phyloP scores from a whole-genome alignment of 2,888 invertebrate genomes.

The Agrochola circellaris region DNA sequence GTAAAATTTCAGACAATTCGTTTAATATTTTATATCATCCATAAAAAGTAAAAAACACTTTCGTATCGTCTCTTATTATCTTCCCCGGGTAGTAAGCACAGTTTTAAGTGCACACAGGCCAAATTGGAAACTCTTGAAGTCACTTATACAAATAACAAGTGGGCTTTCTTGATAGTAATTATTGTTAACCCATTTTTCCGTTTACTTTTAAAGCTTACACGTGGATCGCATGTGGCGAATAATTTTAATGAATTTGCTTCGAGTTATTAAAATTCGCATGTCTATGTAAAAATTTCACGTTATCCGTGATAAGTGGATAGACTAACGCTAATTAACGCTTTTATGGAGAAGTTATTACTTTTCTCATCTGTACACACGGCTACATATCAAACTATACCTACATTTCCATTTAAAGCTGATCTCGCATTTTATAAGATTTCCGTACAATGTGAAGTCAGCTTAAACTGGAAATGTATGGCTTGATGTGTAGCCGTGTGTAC shows the following conservation, averaged over 20 bases:
- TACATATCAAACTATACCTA: too few relatives aligned
- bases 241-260: conserved; percentile 39
- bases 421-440: too few relatives aligned
- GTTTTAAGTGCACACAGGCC: conserved; percentile 44
- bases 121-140: conserved; percentile 52
- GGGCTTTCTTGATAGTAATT: conserved; percentile 36
- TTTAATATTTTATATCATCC: conserved; percentile 3
- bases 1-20: conserved; percentile 1
- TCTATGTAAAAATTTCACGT: conserved; percentile 17
- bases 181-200: conserved; percentile 38
- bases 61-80: conserved; percentile 24
- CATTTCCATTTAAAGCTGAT: too few relatives aligned
- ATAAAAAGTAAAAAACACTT: conserved; percentile 36
- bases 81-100: conserved; percentile 17
- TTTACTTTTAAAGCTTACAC: not conserved
- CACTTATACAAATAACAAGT: conserved; percentile 50
- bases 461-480: too few relatives aligned
- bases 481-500: too few relatives aligned
- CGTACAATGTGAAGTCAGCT: too few relatives aligned
- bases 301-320: not conserved
- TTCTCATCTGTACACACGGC: conserved; percentile 4
- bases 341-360: conserved; percentile 1
- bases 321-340: conserved; percentile 17
- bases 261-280: conserved; percentile 47
- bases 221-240: conserved; percentile 39